A percentile compares a stretch with the other conserved stretches of the same genome.
phyloP scores from a whole-genome alignment of 1,140 invertebrate species.

The Scylla paramamosain region DNA sequence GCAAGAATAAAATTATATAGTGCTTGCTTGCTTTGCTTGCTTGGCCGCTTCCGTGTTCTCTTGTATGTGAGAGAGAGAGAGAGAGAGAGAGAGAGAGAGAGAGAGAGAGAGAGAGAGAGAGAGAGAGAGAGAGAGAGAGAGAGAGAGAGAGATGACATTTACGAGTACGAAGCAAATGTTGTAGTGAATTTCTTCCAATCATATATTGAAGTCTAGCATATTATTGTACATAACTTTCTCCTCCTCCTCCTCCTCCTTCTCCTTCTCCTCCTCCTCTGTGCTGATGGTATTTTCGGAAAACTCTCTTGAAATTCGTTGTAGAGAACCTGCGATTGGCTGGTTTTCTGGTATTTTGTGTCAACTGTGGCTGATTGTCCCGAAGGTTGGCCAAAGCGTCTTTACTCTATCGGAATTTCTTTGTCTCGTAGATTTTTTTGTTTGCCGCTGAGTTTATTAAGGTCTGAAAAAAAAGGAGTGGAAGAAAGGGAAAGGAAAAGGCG shows the following conservation, averaged over 20 bases:
- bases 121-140: too few species aligned
- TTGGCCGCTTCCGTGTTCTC: too few species aligned
- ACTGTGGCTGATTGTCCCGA: neutral
- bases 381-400: neutral
- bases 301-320: neutral
- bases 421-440: neutral
- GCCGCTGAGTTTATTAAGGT: neutral
- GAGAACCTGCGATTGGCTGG: neutral
- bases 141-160: too few species aligned
- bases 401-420: conserved; percentile 14
- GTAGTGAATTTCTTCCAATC: too few species aligned
- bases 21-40: too few species aligned
- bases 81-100: too few species aligned
- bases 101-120: too few species aligned
- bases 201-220: too few species aligned
- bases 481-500: too few species aligned
- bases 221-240: neutral
- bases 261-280: neutral
- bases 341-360: neutral
- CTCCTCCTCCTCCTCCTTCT: neutral
- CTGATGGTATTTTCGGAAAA: neutral
- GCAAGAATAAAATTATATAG: too few species aligned
- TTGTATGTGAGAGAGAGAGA: too few species aligned
- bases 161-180: too few species aligned
- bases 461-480: neutral